phyloP scores from a whole-genome alignment of 2,888 invertebrate species.

The Pyrochroa serraticornis region DNA sequence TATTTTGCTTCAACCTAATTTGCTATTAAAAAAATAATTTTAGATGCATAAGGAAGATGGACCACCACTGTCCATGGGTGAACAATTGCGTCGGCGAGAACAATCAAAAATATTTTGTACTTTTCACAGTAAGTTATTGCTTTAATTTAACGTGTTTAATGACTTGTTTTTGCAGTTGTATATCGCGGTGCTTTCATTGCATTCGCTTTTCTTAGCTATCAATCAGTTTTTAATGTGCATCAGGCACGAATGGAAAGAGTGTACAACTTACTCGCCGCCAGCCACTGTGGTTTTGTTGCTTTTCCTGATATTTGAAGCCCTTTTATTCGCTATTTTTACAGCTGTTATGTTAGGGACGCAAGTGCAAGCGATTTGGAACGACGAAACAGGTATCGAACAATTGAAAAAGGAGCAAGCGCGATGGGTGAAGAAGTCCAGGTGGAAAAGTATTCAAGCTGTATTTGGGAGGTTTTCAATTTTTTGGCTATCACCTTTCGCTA shows the following conservation, averaged over 20 bases:
- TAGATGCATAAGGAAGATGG: constrained; percentile 82
- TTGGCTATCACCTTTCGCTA: constrained; percentile 93
- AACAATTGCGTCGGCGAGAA: constrained; percentile 99
- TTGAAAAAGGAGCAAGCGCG: constrained; percentile 93
- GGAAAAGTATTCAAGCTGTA: constrained; percentile 95
- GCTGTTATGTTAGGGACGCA: constrained; percentile 93
- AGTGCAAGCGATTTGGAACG: constrained; percentile 95
- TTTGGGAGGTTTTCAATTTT: constrained; percentile 94
- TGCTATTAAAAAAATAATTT: constrained; percentile 43
- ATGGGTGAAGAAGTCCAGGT: constrained; percentile 90
- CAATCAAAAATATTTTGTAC: constrained; percentile 99
- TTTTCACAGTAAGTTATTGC: constrained; percentile 83
- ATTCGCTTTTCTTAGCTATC: constrained; percentile 89
- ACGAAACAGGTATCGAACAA: constrained; percentile 98
- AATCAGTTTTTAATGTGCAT: constrained; percentile 95
- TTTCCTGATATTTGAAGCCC: constrained; percentile 90
- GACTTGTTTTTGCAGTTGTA: constrained; percentile 79
- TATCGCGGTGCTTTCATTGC: constrained; percentile 94
- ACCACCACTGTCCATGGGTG: constrained; percentile 94
- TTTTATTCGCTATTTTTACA: constrained; percentile 97
- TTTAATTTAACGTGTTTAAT: background rate
- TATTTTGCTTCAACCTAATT: background rate
- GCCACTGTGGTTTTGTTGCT: constrained; percentile 92
- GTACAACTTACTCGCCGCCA: constrained; percentile 92
- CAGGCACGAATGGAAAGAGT: constrained; percentile 92